Evolutionary conservation across 2,797 vertebrate species (phyloP).

Genomic region (Falco columbarius): DNA sequence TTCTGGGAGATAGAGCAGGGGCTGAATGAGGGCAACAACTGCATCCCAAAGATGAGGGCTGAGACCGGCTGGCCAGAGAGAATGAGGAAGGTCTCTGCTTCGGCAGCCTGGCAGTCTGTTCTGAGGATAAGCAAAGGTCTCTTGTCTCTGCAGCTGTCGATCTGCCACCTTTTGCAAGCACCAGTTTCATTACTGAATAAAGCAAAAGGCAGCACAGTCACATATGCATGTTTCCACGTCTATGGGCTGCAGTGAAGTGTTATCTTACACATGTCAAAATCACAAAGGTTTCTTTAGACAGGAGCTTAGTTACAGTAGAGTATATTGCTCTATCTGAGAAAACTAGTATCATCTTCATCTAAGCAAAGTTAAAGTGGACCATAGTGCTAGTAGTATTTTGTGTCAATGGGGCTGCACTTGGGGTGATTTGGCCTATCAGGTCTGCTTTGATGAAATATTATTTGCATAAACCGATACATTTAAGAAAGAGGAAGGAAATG

Average conservation of each 20-base stretch:
- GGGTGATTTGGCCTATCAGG: not conserved
- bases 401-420: not conserved
- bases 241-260: not conserved
- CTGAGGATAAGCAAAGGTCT: not conserved
- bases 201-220: not conserved
- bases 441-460: not conserved
- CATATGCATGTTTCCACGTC: not conserved
- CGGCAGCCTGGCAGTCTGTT: not conserved
- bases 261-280: not conserved
- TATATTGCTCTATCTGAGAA: not conserved
- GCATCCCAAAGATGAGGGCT: accelerated
- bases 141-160: not conserved
- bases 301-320: not conserved
- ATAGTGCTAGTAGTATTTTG: not conserved
- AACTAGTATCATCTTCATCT: slow-evolving; percentile 3
- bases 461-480: not conserved
- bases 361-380: not conserved
- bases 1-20: not conserved
- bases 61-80: not conserved
- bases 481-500: not conserved
- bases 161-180: not conserved
- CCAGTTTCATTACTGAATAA: not conserved
- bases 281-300: not conserved
- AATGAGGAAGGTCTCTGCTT: not conserved
- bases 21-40: not conserved